These are phyloP conservation scores for Octodon degus DNA, from an alignment of 2,113 vertebrate genomes.

Conservation along the genomic window DNA sequence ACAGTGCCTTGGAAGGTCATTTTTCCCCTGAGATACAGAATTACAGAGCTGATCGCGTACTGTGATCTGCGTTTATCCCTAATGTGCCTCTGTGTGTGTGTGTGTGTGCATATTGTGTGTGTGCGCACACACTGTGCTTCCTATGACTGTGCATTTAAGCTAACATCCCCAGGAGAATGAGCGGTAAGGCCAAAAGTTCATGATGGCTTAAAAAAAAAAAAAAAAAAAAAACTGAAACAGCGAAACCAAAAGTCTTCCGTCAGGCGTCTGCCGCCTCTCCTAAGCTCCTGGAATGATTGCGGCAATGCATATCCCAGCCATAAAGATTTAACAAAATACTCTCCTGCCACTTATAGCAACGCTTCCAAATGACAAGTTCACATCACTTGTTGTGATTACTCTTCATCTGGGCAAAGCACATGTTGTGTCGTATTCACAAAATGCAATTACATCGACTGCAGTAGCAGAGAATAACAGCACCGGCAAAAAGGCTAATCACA, in stretches of 20 bases:
- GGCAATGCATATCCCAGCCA: constrained; percentile 64
- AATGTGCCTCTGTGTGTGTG: too few relatives aligned
- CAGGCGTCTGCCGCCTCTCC: constrained; percentile 67
- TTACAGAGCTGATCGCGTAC: not conserved
- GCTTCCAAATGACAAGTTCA: constrained; percentile 79
- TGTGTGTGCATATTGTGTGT: not conserved
- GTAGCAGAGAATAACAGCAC: constrained; percentile 62
- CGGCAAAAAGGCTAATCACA: constrained; percentile 69
- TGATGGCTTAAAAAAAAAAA: not conserved
- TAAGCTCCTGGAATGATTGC: constrained; percentile 70
- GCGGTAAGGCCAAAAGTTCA: not conserved
- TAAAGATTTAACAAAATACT: constrained; percentile 72
- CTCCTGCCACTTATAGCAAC: constrained; percentile 77
- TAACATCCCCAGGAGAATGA: not conserved
- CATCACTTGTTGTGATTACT: constrained; percentile 82
- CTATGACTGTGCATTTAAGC: not conserved
- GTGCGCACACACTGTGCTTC: accelerated
- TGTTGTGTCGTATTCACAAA: constrained; percentile 74
- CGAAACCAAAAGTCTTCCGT: constrained; percentile 37
- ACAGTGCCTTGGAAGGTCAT: not conserved
- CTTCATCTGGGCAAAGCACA: constrained; percentile 82
- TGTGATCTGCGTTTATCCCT: not conserved
- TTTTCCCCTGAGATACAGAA: not conserved
- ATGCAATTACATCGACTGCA: constrained; percentile 70
- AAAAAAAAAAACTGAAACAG: not conserved